Evolutionary conservation across 2,797 vertebrate species (phyloP), one percentile per base, ranked within the genome.

Genomic region (Esox lucius): DNA sequence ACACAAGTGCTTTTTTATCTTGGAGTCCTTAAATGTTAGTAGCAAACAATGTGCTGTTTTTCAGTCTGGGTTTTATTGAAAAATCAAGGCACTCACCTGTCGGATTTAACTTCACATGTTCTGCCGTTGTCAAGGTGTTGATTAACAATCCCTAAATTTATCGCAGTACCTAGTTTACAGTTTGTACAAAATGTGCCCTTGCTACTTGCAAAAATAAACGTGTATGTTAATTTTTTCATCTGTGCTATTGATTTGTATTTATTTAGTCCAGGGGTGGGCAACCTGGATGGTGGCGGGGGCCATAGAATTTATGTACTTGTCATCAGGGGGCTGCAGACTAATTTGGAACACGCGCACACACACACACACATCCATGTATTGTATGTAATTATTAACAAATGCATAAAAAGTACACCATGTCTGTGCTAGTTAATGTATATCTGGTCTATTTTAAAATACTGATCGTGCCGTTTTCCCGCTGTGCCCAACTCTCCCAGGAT

Each of bases 1-100:
- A 93, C 92, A 93, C 93, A 93, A 93, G 91, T 93, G 93, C 93
- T 94, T 93, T 93, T 89, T 88, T 78, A 91, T 91, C 88, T 92
- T 85, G 56, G 77, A 82, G 87, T 86, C 88, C 88, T 88, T 91
- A 89, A 90, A 90, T 77, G 84, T 93, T 89, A 85, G 88, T 91
- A 90, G 90, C 87, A 81, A 81, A 88, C 48, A 85, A 86, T 84
- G 86, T 90, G 88, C 86, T 90, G 90, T 92, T 68, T 83, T 81
- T 80, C 77, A 79, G 76, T 83, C 88, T 91, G 84, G 84, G 87
- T 86, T 82, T 74, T 39, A 74, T 91, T 81, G 81, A 85, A 75
- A 71, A 69, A 65, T 77, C 64, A 61, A 77, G 66, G 73, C 66
- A 53, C 64, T 48, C 33, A 3, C 31, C 19, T 49, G 15, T 33